phyloP scores from a whole-genome alignment of 2,888 invertebrate species.

The Aspidapion aeneum region DNA sequence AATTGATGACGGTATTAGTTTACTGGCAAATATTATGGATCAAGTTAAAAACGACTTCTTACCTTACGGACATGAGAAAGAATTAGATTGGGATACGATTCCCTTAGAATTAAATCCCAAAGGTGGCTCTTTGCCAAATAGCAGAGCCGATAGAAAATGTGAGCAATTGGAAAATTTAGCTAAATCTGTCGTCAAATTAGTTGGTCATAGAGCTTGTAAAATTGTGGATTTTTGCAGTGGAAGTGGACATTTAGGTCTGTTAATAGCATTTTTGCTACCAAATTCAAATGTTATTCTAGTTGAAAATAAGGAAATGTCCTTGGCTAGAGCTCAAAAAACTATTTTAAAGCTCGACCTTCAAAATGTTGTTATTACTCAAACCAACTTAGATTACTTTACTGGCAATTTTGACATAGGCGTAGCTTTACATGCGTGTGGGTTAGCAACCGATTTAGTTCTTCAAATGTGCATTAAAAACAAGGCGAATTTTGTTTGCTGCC shows the following conservation, averaged over 20 bases:
- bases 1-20: slow-evolving; percentile 59
- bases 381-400: slow-evolving; percentile 87
- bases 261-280: slow-evolving; percentile 77
- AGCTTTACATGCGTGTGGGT: slow-evolving; percentile 91
- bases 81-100: slow-evolving; percentile 67
- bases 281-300: slow-evolving; percentile 74
- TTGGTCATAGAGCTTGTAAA: slow-evolving; percentile 50
- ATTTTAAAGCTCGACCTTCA: slow-evolving; percentile 61
- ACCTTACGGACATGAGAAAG: slow-evolving; percentile 44
- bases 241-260: slow-evolving; percentile 87
- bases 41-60: slow-evolving; percentile 40
- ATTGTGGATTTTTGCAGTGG: slow-evolving; percentile 96
- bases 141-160: slow-evolving; percentile 72
- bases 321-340: slow-evolving; percentile 69
- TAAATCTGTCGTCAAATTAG: slow-evolving; percentile 69
- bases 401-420: slow-evolving; percentile 82
- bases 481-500: slow-evolving; percentile 86
- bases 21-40: slow-evolving; percentile 50
- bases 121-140: slow-evolving; percentile 74
- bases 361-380: slow-evolving; percentile 80
- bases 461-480: slow-evolving; percentile 71
- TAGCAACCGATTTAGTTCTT: slow-evolving; percentile 89
- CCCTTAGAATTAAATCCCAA: slow-evolving; percentile 74
- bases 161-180: slow-evolving; percentile 85
- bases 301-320: slow-evolving; percentile 89